These are phyloP conservation scores for Tipula unca DNA, from an alignment of 2,888 invertebrate species.

Conservation along the genomic window DNA sequence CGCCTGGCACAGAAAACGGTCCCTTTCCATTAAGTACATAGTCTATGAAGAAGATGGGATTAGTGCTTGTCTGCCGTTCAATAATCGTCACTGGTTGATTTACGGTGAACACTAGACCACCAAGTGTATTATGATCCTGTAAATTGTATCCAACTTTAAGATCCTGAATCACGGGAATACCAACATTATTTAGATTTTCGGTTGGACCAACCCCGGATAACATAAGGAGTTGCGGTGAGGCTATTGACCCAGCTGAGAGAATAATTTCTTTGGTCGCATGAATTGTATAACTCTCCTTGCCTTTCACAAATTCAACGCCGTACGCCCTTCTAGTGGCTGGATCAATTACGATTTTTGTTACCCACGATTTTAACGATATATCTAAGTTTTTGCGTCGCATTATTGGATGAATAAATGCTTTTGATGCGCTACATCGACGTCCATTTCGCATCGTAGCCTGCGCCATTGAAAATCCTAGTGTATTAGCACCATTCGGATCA, in stretches of 20 bases:
- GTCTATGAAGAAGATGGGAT: slow-evolving; percentile 51
- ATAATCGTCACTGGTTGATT: slow-evolving; percentile 59
- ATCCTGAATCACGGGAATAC: slow-evolving; percentile 55
- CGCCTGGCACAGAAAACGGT: slow-evolving; percentile 67
- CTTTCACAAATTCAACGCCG: slow-evolving; percentile 63
- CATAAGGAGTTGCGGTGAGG: slow-evolving; percentile 79
- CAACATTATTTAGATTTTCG: slow-evolving; percentile 49
- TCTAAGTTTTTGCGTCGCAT: slow-evolving; percentile 56
- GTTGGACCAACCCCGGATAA: slow-evolving; percentile 71
- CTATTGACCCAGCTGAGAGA: slow-evolving; percentile 71
- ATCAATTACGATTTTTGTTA: slow-evolving; percentile 58
- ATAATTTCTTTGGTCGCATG: slow-evolving; percentile 66
- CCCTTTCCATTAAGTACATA: slow-evolving; percentile 56
- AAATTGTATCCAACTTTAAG: slow-evolving; percentile 72
- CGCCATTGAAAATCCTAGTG: slow-evolving; percentile 59
- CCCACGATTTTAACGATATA: slow-evolving; percentile 60
- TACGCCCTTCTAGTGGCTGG: slow-evolving; percentile 49
- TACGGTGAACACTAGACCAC: slow-evolving; percentile 61
- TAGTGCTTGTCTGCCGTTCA: slow-evolving; percentile 46
- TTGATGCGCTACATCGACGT: slow-evolving; percentile 66
- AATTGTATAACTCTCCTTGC: slow-evolving; percentile 45
- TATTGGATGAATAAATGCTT: slow-evolving; percentile 67
- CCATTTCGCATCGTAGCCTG: slow-evolving; percentile 66
- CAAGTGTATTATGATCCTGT: slow-evolving; percentile 71
- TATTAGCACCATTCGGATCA: slow-evolving; percentile 60